phyloP scores from a whole-genome alignment of 2,113 vertebrate species.

The Orthochromis malagaraziensis region DNA sequence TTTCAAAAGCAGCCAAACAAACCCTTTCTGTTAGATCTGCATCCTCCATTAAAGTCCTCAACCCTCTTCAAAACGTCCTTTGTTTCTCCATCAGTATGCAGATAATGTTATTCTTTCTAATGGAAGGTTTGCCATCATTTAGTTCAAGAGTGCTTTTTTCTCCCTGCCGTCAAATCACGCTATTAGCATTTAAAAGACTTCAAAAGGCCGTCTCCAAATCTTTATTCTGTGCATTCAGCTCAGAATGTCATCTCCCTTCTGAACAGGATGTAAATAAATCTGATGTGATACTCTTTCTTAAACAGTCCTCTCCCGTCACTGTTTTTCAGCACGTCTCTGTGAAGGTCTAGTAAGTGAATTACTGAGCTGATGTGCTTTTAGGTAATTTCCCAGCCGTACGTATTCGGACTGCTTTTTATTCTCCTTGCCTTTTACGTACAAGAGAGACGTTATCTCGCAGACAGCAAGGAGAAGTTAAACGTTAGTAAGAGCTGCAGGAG shows the following conservation, averaged over 20 bases:
- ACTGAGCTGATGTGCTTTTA: not conserved
- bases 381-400: not conserved
- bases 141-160: not conserved
- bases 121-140: not conserved
- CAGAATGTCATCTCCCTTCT: not conserved
- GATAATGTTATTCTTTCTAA: not conserved
- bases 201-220: not conserved
- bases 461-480: not conserved
- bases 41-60: not conserved
- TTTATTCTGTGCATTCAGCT: not conserved
- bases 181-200: not conserved
- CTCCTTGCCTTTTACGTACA: not conserved
- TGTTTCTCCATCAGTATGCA: not conserved
- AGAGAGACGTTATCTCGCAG: not conserved
- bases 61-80: not conserved
- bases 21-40: not conserved
- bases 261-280: not conserved
- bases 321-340: not conserved
- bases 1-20: not conserved
- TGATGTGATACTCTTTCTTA: not conserved
- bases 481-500: not conserved
- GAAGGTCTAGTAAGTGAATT: not conserved
- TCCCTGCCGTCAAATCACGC: not conserved
- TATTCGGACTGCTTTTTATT: not conserved
- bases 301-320: not conserved